Evolutionary conservation across 2,888 invertebrate genomes (phyloP), one percentile per base, ranked within the genome.

Genomic region (Teleogryllus oceanicus): DNA sequence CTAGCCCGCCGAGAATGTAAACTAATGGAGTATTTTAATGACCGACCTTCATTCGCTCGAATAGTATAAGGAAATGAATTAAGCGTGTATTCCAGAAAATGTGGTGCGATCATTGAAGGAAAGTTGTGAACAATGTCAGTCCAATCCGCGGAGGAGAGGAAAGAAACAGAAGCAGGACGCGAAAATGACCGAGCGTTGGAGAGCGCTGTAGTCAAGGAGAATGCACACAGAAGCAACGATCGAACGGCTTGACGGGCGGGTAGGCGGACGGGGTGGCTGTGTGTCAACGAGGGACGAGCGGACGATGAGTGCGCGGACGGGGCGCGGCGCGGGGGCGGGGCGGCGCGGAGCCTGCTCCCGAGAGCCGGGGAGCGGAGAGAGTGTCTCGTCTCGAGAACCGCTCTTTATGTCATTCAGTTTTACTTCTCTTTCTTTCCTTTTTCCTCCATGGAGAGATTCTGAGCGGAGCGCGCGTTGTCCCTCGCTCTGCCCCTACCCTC

Each of bases 331-430:
- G 62, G 62, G 62, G 62, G 62, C 5, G 4, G 4, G 16, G 13
- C n/a, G n/a, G 16, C 3, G 13, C 62, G n/a, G n/a, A 13, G n/a
- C 13, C 16, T 13, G 62, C 62, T 62, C 8, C 13, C 62, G 62
- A 62, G 62, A 62, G 62, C 16, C 62, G 16, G n/a, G 62, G 62
- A 62, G 62, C n/a, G n/a, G n/a, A 62, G 62, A 62, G 62, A 8
- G 16, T n/a, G 62, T 62, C 62, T 62, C n/a, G 16, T 62, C 37
- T 37, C 13, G 62, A 62, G 62, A 16, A 3, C n/a, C 62, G 62
- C 62, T 62, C 62, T 62, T 62, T 62, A 62, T 62, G 62, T 62
- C 62, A 62, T 62, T 62, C 62, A 62, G 62, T 10, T 62, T 62
- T 62, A 62, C n/a, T 62, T n/a, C 1, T 62, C n/a, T 62, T 18